phyloP scores from a whole-genome alignment of 2,797 vertebrate species.

The Enteromius viviparus region DNA sequence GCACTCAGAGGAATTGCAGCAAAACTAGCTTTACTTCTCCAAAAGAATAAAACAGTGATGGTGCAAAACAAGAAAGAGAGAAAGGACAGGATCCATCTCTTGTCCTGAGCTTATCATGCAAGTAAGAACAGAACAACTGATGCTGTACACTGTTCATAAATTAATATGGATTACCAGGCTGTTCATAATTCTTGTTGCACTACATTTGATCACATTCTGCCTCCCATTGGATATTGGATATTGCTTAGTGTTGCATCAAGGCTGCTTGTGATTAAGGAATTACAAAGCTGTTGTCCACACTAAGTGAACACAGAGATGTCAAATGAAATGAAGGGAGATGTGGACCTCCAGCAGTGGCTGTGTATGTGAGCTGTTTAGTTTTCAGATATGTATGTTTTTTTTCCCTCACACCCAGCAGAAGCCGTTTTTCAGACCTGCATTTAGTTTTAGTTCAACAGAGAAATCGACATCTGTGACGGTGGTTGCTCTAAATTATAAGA shows the following conservation, averaged over 20 bases:
- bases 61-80: slow-evolving; percentile 21
- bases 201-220: slow-evolving; percentile 30
- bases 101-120: slow-evolving; percentile 10
- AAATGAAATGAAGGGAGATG: background rate
- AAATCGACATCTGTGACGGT: slow-evolving; percentile 12
- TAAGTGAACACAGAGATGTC: slow-evolving; percentile 7
- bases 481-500: slow-evolving; percentile 23
- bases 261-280: slow-evolving; percentile 32
- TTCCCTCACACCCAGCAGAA: background rate
- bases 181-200: slow-evolving; percentile 17
- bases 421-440: background rate
- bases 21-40: slow-evolving; percentile 35
- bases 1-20: slow-evolving; percentile 64
- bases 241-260: slow-evolving; percentile 40
- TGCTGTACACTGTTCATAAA: slow-evolving; percentile 7
- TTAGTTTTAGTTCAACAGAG: slow-evolving; percentile 24
- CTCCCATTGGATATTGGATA: slow-evolving; percentile 24
- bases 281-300: slow-evolving; percentile 17
- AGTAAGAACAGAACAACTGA: slow-evolving; percentile 26
- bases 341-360: background rate
- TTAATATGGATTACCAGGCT: slow-evolving; percentile 6
- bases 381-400: background rate
- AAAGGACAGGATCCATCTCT: slow-evolving; percentile 21
- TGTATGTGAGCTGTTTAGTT: background rate
- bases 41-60: slow-evolving; percentile 22